Conservation (phyloP, 1,140 invertebrate species). For the Sarcophaga bullata region DNA sequence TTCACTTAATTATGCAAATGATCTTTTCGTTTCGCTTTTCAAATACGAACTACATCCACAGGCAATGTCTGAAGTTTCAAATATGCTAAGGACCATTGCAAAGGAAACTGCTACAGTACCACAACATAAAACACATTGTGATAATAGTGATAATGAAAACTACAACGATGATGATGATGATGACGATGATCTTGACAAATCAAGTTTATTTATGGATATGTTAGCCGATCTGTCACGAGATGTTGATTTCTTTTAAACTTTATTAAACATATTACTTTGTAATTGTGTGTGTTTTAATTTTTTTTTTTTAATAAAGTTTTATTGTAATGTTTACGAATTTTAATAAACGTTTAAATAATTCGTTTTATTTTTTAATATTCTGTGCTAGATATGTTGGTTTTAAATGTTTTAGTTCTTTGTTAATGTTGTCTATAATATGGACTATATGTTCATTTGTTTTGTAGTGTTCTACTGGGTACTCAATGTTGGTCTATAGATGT, state of each 20-base stretch:
- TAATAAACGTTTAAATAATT: neutral
- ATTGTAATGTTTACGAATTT: neutral
- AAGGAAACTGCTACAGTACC: conserved; percentile 30
- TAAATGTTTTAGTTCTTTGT: too few species aligned
- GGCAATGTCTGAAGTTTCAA: conserved; percentile 52
- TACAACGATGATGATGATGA: conserved; percentile 22
- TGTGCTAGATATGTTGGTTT: too few species aligned
- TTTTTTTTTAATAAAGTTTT: conserved; percentile 22
- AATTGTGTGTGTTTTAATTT: conserved; percentile 8
- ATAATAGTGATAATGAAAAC: conserved; percentile 1
- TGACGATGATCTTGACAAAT: conserved; percentile 53
- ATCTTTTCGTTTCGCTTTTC: conserved; percentile 54
- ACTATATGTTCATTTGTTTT: too few species aligned
- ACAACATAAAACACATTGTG: neutral
- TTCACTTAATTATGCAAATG: conserved; percentile 51
- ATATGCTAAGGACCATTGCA: conserved; percentile 51
- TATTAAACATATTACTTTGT: neutral
- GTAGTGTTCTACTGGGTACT: too few species aligned
- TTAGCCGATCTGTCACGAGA: conserved; percentile 61
- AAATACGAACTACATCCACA: conserved; percentile 54
- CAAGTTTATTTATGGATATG: conserved; percentile 62
- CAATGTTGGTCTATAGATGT: too few species aligned
- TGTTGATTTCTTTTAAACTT: conserved; percentile 49
- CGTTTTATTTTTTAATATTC: neutral
- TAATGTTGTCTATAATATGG: too few species aligned